These are phyloP conservation scores for Serrognathus titanus DNA, from an alignment of 2,888 invertebrate genomes.

Conservation along the genomic window DNA sequence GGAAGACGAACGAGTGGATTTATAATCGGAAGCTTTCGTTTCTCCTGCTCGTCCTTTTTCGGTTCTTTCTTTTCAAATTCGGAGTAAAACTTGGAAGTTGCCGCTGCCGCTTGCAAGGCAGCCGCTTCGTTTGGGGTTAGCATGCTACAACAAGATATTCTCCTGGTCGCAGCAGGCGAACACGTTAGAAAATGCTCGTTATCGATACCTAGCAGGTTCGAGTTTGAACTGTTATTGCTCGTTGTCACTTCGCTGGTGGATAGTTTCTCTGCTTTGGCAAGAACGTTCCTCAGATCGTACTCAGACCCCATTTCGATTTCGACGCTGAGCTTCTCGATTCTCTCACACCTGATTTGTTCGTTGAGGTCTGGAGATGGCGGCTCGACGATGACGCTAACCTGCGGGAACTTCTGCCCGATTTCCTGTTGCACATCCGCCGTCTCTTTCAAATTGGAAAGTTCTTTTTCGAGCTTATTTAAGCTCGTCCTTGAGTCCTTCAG, in stretches of 20 bases:
- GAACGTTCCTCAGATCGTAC: constrained; percentile 38
- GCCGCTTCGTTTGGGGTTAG: constrained; percentile 70
- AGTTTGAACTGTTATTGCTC: constrained; percentile 43
- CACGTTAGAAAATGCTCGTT: constrained; percentile 67
- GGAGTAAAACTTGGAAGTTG: constrained; percentile 54
- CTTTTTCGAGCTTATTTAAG: constrained; percentile 44
- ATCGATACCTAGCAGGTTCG: constrained; percentile 49
- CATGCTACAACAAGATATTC: constrained; percentile 88
- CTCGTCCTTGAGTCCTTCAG: constrained; percentile 25
- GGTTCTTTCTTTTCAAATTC: constrained; percentile 46
- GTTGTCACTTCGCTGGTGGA: constrained; percentile 41
- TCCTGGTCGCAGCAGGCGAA: constrained; percentile 80
- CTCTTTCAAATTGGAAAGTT: constrained; percentile 39
- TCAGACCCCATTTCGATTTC: constrained; percentile 43
- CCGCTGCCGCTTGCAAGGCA: constrained; percentile 59
- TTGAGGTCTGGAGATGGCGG: constrained; percentile 71
- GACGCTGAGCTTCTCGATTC: constrained; percentile 39
- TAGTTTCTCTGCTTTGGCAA: constrained; percentile 39
- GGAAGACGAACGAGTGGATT: constrained; percentile 85
- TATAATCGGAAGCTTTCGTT: constrained; percentile 77
- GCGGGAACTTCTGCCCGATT: constrained; percentile 47
- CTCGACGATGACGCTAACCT: constrained; percentile 71
- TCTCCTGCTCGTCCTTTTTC: constrained; percentile 52
- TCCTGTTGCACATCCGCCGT: constrained; percentile 19
- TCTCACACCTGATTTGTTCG: constrained; percentile 49